phyloP scores from a whole-genome alignment of 2,113 vertebrate genomes.

The Lepus europaeus region DNA sequence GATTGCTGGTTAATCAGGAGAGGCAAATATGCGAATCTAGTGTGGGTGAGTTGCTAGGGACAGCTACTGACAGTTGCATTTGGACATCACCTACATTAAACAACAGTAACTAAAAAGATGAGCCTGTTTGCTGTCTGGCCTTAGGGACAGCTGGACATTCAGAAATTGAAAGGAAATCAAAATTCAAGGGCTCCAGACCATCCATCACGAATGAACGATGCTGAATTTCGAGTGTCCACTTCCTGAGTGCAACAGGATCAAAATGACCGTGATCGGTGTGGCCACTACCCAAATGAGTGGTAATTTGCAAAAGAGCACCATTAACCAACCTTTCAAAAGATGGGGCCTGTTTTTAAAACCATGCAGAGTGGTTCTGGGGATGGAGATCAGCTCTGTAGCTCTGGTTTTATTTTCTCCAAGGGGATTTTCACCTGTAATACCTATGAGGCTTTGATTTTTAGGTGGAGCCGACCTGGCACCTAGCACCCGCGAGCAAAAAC shows the following conservation, averaged over 20 bases:
- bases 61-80: not conserved
- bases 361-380: not conserved
- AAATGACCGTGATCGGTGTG: not conserved
- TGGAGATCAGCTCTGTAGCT: not conserved
- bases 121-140: not conserved
- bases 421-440: conserved; percentile 27
- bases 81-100: conserved; percentile 43
- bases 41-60: not conserved
- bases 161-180: conserved; percentile 38
- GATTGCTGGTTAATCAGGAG: conserved; percentile 72
- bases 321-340: conserved; percentile 16
- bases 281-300: not conserved
- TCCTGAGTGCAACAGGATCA: not conserved
- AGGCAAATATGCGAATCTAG: conserved; percentile 18
- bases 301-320: conserved; percentile 6
- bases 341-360: not conserved
- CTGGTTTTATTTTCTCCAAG: not conserved
- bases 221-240: not conserved
- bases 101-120: not conserved
- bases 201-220: not conserved
- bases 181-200: rapidly evolving
- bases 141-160: not conserved
- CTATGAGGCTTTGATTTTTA: conserved; percentile 43
- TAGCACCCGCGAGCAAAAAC: not conserved
- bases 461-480: not conserved